Conservation (phyloP, 2,113 vertebrate genomes). For the Ploceus nigricollis region DNA sequence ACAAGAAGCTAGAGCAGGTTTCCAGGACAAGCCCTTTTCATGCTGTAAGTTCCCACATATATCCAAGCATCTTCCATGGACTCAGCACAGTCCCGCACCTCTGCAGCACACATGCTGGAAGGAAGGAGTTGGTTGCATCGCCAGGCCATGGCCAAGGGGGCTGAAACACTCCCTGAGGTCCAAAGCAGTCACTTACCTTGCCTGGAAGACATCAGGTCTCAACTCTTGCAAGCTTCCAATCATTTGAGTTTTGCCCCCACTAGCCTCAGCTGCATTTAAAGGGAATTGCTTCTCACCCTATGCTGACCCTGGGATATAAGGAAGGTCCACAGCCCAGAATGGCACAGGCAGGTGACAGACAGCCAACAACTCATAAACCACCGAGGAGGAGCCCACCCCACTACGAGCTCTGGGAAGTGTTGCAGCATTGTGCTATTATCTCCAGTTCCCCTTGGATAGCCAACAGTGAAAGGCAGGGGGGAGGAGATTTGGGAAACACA, state of each 20-base stretch:
- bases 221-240: background rate
- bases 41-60: background rate
- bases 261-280: background rate
- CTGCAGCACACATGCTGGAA: fast-evolving
- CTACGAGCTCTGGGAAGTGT: fast-evolving
- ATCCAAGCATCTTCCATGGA: background rate
- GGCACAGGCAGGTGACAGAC: background rate
- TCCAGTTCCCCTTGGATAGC: background rate
- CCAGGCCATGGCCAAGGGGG: background rate
- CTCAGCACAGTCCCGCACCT: background rate
- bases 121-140: background rate
- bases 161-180: background rate
- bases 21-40: background rate
- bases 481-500: background rate
- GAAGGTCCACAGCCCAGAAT: background rate
- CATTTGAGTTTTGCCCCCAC: fast-evolving
- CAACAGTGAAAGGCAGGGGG: background rate
- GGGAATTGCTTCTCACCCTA: background rate
- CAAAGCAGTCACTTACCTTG: background rate
- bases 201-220: background rate
- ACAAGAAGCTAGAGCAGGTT: background rate
- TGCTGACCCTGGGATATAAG: background rate
- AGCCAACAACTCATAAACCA: background rate
- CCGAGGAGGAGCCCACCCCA: fast-evolving
- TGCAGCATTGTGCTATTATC: background rate